Evolutionary conservation across 2,888 invertebrate genomes (phyloP), one percentile per base, ranked within the genome.

Genomic region (Drosophila antonietae): DNA sequence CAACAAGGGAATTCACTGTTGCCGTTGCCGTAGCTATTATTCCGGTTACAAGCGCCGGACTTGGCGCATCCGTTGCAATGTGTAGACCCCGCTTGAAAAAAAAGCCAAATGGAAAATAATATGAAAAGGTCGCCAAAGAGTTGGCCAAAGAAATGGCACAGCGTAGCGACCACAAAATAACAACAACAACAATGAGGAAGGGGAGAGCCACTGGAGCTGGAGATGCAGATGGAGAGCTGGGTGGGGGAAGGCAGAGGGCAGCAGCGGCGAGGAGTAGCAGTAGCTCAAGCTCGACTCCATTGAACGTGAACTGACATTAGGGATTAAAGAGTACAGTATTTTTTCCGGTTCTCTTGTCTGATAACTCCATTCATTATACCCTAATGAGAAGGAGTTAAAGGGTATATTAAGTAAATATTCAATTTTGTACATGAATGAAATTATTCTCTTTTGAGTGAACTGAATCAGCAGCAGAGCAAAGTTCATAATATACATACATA

Each of bases 261-360:
- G 37, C 5, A 28, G 37, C 0, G 39, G 44, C 69, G 23, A 47
- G 31, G 43, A 28, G 28, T 6, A 46, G 23, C 23, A 52, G 20
- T 53, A 65, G 57, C 68, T 61, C 49, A 46, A 71, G 76, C 60
- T 66, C 81, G 71, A 87, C 78, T 85, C 77, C 85, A 85, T 88
- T 85, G 85, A 85, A 84, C 82, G 83, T 78, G 86, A 85, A 85
- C 80, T 88, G 85, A 82, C 88, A 88, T 88, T 88, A 84, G 82
- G 88, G 88, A 84, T 84, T 88, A 82, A 85, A 77, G 55, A 88
- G 78, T 68, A 73, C 68, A 69, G 75, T 70, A 75, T 75, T 75
- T 83, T 81, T 73, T 80, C 73, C 69, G 70, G 58, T 41, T 58
- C 53, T 58, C 59, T 62, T 69, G 57, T 52, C 63, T 52, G 33